A percentile compares a stretch with the other conserved stretches of the same genome.
Evolutionary conservation across 92 coral and sea anemone genomes (phyloP).

Genomic region (Palythoa grandiflora): DNA sequence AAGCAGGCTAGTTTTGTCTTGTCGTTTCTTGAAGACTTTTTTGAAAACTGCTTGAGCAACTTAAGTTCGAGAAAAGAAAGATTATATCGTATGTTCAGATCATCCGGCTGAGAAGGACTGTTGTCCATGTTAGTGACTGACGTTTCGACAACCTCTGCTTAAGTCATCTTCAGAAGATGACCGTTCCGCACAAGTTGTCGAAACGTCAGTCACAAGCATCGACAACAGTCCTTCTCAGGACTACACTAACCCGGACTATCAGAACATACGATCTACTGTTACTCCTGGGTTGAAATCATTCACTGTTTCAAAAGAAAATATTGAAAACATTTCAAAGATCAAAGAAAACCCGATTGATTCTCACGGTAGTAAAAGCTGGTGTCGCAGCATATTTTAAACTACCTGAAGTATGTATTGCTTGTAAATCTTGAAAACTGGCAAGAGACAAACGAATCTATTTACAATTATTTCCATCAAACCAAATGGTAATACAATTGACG

Average conservation of each 20-base stretch:
- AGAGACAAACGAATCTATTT: background rate
- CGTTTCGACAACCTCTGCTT: too few species aligned
- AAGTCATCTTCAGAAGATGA: too few species aligned
- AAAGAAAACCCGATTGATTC: background rate
- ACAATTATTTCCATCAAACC: background rate
- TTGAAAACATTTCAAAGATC: background rate
- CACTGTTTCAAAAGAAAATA: too few species aligned
- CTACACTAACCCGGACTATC: too few species aligned
- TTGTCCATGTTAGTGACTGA: too few species aligned
- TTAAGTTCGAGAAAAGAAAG: background rate
- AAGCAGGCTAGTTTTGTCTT: slow-evolving; percentile 1
- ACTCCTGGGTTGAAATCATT: too few species aligned
- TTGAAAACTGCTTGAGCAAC: background rate
- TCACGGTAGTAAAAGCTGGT: background rate
- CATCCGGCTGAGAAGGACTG: too few species aligned
- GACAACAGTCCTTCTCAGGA: too few species aligned
- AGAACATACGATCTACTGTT: too few species aligned
- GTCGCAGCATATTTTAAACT: background rate
- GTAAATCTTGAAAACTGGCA: background rate
- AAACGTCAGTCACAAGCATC: too few species aligned
- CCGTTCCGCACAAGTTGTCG: too few species aligned
- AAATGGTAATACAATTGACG: background rate
- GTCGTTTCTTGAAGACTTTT: background rate
- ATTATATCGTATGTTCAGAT: background rate
- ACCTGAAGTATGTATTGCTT: too few species aligned